Percentiles rank a stretch among this genome's conserved stretches.
phyloP scores from a whole-genome alignment of 2,888 invertebrate genomes.

The Eledona agricola region DNA sequence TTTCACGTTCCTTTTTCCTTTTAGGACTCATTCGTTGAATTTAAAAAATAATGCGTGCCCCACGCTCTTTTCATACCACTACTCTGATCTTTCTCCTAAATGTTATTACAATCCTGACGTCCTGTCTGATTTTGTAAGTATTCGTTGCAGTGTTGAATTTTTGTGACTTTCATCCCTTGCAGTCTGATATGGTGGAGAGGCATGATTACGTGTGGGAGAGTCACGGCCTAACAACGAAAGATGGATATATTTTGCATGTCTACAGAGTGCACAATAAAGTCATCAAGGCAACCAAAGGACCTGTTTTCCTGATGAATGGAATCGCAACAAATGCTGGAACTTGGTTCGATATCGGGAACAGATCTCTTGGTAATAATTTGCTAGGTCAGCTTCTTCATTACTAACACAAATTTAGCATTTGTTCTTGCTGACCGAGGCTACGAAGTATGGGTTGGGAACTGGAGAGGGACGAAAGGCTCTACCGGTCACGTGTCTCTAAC shows the following conservation, averaged over 20 bases:
- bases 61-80: neutral
- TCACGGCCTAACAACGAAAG: neutral
- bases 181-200: neutral
- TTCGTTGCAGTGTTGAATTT: neutral
- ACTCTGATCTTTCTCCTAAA: neutral
- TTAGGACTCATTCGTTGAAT: no score
- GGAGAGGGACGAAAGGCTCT: no score
- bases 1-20: no score
- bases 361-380: conserved; percentile 1
- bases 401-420: no score
- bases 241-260: neutral
- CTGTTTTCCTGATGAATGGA: conserved; percentile 1
- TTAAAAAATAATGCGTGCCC: conserved; percentile 8
- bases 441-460: no score
- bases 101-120: conserved; percentile 2
- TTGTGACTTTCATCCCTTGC: neutral
- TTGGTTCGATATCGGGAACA: neutral
- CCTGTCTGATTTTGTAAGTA: neutral
- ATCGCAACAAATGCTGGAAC: neutral
- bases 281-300: neutral
- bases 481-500: no score
- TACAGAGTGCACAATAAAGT: neutral
- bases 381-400: no score
- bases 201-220: neutral
- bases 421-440: no score